Conservation (phyloP, 2,888 invertebrate genomes). For the Nasonia oneida region DNA sequence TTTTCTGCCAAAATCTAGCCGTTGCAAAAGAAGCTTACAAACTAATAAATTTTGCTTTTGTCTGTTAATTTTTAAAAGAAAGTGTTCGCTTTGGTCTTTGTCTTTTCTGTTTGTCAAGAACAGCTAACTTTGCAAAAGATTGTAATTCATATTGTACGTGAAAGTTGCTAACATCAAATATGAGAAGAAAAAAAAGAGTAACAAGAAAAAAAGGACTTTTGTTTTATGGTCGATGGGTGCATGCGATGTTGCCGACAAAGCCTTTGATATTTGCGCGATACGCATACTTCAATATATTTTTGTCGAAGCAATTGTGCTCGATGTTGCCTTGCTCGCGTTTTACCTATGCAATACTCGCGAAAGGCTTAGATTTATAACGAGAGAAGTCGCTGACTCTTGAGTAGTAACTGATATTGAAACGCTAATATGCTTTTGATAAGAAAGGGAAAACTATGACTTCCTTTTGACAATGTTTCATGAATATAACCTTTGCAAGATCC, state of each 20-base stretch:
- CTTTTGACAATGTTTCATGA: not conserved
- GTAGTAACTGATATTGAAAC: not conserved
- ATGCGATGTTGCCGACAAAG: slow-evolving; percentile 70
- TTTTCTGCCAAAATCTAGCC: slow-evolving; percentile 6
- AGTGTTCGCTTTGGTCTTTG: slow-evolving; percentile 36
- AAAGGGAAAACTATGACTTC: slow-evolving; percentile 57
- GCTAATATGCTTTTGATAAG: not conserved
- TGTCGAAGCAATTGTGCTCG: slow-evolving; percentile 15
- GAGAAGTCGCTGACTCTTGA: slow-evolving; percentile 5
- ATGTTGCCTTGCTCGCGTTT: slow-evolving; percentile 8
- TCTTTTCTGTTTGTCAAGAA: slow-evolving; percentile 36
- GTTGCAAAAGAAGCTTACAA: slow-evolving; percentile 49
- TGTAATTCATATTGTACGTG: not conserved
- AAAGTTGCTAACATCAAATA: not conserved
- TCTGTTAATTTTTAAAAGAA: slow-evolving; percentile 31
- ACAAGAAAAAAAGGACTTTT: slow-evolving; percentile 48
- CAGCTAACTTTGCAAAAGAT: slow-evolving; percentile 48
- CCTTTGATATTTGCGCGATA: slow-evolving; percentile 9
- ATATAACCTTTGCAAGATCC: slow-evolving; percentile 28
- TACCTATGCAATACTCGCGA: slow-evolving; percentile 1
- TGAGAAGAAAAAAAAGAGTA: not conserved
- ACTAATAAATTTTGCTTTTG: slow-evolving; percentile 49
- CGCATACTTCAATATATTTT: slow-evolving; percentile 17
- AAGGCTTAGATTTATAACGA: not conserved
- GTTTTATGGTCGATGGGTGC: slow-evolving; percentile 72